Base-by-base conservation (phyloP, 2,888 invertebrate genomes). In the Endotricha flammealis region DNA sequence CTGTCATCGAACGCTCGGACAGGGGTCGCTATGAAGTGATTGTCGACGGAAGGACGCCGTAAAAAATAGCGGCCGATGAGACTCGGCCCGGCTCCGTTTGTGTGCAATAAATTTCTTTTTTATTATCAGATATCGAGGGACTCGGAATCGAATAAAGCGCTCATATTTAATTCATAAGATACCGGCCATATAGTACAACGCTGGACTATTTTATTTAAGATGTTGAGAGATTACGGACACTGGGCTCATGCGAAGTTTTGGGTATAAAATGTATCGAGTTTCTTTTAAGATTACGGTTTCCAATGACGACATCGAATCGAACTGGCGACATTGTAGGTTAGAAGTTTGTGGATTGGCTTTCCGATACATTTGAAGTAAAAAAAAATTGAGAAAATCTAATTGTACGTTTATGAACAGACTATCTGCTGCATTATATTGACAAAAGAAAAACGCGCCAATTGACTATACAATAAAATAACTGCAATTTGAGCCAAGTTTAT, bases 41-140 rank as follows among this genome's bases (percentile, higher is more conserved):
- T 83, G 82, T 76, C 81, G 83, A 74, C 79, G 73, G 81, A 79
- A 78, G 76, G 73, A 72, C 70, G 64, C 68, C 71, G 77, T 85
- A 85, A 85, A 83, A 82, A 85, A 85, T 82, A 82, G 82, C 82
- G 72, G 68, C 64, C 78, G 74, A 75, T 75, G 77, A 77, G 75
- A 63, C 68, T 59, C 66, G 58, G 65, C 64, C 63, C 64, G 57
- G 55, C 55, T 57, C 51, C 69, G 64, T 69, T 65, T 80, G 82
- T 76, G 79, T 72, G 74, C 86, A 82, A 86, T 86, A 80, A 80
- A 85, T 86, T 86, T 85, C 81, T 82, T 80, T 85, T 86, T 86
- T 86, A 86, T 86, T 86, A 86, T 86, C 86, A 77, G 82, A 86
- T 86, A 86, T 86, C 83, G 85, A 83, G 86, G 86, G 86, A 86